phyloP scores from a whole-genome alignment of 1,140 invertebrate species.

The Drosophila azteca region DNA sequence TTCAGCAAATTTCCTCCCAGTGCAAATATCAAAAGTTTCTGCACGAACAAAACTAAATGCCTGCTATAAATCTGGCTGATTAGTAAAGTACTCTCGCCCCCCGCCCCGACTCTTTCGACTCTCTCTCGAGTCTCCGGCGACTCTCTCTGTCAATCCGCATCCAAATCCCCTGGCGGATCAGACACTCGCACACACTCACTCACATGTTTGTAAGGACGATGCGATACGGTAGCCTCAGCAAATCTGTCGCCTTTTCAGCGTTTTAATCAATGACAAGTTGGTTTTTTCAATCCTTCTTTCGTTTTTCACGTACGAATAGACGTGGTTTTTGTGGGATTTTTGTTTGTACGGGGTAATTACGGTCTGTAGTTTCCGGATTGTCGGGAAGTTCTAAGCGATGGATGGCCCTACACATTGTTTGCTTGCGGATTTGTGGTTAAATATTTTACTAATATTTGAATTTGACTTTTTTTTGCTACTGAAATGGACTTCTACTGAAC shows the following conservation, averaged over 20 bases:
- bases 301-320: slow-evolving; percentile 10
- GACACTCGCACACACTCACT: not conserved
- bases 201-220: slow-evolving; percentile 19
- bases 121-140: not conserved
- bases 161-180: slow-evolving; percentile 24
- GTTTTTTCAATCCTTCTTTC: slow-evolving; percentile 37
- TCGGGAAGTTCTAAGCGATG: slow-evolving; percentile 20
- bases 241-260: slow-evolving; percentile 37
- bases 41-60: slow-evolving; percentile 77
- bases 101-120: slow-evolving; percentile 28
- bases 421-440: slow-evolving; percentile 25
- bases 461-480: too few species aligned
- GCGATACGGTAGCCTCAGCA: slow-evolving; percentile 23
- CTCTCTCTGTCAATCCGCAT: not conserved
- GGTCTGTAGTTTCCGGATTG: slow-evolving; percentile 36
- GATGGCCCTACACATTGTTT: slow-evolving; percentile 19
- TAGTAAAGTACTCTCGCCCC: slow-evolving; percentile 78
- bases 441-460: not conserved
- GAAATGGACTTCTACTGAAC: too few species aligned
- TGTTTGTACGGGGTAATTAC: slow-evolving; percentile 53
- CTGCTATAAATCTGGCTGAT: slow-evolving; percentile 75
- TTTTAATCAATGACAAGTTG: slow-evolving; percentile 61
- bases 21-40: slow-evolving; percentile 46
- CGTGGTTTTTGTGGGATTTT: slow-evolving; percentile 22
- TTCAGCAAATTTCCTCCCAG: slow-evolving; percentile 14